phyloP scores from a whole-genome alignment of 1,140 invertebrate genomes.

The Antheraea pernyi region DNA sequence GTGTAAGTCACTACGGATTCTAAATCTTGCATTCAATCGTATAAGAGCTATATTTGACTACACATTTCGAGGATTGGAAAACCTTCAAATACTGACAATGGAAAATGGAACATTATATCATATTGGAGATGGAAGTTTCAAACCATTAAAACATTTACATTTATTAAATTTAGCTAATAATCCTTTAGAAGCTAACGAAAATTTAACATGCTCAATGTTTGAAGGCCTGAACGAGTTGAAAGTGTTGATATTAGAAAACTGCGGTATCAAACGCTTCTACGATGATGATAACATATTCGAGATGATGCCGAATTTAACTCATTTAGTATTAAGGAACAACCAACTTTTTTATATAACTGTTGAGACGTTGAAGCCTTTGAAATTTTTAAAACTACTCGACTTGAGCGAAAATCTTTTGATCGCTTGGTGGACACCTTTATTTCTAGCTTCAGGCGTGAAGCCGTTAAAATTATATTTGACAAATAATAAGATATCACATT shows the following conservation, averaged over 20 bases:
- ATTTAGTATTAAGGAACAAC: conserved; percentile 76
- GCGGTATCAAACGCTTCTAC: conserved; percentile 69
- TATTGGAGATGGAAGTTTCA: conserved; percentile 70
- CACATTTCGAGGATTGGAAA: conserved; percentile 71
- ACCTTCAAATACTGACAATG: conserved; percentile 70
- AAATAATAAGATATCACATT: conserved; percentile 79
- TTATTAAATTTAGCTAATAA: conserved; percentile 79
- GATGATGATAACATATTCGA: conserved; percentile 75
- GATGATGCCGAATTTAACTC: conserved; percentile 72
- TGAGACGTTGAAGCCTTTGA: conserved; percentile 66
- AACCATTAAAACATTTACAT: conserved; percentile 60
- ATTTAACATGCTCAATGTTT: conserved; percentile 65
- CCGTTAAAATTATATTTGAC: conserved; percentile 62
- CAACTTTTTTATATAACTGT: conserved; percentile 63
- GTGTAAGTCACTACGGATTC: conserved; percentile 46
- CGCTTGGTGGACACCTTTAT: conserved; percentile 74
- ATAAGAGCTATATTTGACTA: conserved; percentile 69
- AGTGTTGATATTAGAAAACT: conserved; percentile 73
- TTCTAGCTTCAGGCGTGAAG: conserved; percentile 54
- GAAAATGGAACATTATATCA: conserved; percentile 76
- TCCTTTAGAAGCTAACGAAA: conserved; percentile 59
- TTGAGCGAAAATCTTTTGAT: conserved; percentile 75
- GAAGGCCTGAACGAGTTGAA: conserved; percentile 73
- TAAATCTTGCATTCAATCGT: conserved; percentile 76
- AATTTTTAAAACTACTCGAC: conserved; percentile 68